These are phyloP conservation scores for Lophochroa leadbeateri DNA, from an alignment of 2,113 vertebrate genomes.

Conservation along the genomic window DNA sequence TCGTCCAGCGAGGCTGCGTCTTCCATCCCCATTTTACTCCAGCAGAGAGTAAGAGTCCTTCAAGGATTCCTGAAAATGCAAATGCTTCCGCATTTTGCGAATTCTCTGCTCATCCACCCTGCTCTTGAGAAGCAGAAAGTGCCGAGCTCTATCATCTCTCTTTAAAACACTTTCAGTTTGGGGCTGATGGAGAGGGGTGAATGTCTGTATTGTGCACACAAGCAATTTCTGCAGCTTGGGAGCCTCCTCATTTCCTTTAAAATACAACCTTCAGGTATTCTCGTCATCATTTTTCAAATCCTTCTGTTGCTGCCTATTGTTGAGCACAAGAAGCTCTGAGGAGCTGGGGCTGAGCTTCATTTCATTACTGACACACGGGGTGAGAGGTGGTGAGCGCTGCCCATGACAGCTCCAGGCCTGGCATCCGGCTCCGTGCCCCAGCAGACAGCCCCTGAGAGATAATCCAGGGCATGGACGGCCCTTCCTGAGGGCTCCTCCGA, in stretches of 20 bases:
- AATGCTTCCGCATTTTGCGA: not conserved
- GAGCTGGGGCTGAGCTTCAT: not conserved
- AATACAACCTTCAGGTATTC: constrained; percentile 26
- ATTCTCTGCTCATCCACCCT: constrained; percentile 20
- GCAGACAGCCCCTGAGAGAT: not conserved
- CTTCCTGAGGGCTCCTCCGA: no score
- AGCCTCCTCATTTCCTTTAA: not conserved
- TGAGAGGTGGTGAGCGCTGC: accelerated
- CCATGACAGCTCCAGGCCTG: not conserved
- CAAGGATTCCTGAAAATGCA: constrained; percentile 35
- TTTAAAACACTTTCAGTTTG: not conserved
- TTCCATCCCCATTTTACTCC: not conserved
- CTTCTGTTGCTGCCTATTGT: constrained; percentile 20
- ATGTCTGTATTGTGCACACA: constrained; percentile 28
- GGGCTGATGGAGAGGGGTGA: constrained; percentile 11
- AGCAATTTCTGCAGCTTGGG: not conserved
- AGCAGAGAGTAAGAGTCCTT: not conserved
- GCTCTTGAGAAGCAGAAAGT: not conserved
- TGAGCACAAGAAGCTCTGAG: constrained; percentile 19
- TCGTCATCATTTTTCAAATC: constrained; percentile 33
- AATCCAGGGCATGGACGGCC: not conserved
- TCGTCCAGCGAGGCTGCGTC: not conserved
- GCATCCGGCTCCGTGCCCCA: accelerated
- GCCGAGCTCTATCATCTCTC: constrained; percentile 3
- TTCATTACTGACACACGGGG: not conserved